Percentiles rank a stretch among this genome's conserved stretches.
Evolutionary conservation across 2,888 invertebrate species (phyloP).

Genomic region (Sminthurides aquaticus): DNA sequence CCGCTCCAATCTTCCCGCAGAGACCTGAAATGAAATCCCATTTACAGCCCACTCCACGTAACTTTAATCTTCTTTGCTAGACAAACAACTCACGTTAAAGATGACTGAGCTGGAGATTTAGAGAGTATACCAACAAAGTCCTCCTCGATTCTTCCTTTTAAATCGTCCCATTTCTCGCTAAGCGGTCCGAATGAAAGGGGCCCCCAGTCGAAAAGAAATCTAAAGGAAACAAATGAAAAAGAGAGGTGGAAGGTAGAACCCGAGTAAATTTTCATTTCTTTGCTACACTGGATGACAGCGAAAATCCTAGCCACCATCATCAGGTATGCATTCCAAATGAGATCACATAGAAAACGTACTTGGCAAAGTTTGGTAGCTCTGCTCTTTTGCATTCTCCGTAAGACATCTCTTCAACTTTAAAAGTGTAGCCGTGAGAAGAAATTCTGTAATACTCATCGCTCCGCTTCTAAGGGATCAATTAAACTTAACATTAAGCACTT

Average conservation of each 20-base stretch:
- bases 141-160: conserved; percentile 2
- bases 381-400: conserved; percentile 24
- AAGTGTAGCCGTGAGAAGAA: conserved; percentile 26
- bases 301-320: background rate
- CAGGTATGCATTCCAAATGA: background rate
- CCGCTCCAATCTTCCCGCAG: background rate
- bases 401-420: conserved; percentile 28
- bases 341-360: no score
- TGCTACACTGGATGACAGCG: background rate
- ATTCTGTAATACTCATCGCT: conserved; percentile 25
- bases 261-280: background rate
- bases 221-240: background rate
- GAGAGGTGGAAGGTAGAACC: background rate
- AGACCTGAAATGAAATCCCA: background rate
- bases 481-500: no score
- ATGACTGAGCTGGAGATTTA: background rate
- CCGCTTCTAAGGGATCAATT: conserved; percentile 12
- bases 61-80: background rate
- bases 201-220: conserved; percentile 7
- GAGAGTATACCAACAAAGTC: background rate
- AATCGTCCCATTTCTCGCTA: conserved; percentile 14
- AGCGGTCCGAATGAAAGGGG: conserved; percentile 9
- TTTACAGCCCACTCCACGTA: background rate
- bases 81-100: background rate
- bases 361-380: conserved; percentile 35